Evolutionary conservation across 2,797 vertebrate genomes (phyloP), one percentile per base, ranked within the genome.

Genomic region (Anniella stebbinsi): DNA sequence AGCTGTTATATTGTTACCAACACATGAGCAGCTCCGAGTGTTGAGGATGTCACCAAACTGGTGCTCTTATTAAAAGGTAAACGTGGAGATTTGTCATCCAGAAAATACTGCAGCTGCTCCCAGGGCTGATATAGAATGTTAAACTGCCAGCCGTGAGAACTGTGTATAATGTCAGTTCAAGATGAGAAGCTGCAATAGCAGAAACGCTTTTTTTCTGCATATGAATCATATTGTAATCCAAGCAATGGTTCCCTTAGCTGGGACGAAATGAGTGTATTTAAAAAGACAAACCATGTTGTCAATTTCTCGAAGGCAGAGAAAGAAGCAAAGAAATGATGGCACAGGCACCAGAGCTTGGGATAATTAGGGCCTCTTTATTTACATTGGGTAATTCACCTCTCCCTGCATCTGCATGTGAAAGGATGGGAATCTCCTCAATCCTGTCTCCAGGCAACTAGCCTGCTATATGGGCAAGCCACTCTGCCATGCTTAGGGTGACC

Each of bases 61-160:
- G 36, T 51, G 48, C 30, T 89, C 54, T 94, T 86, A 77, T 81
- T 87, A 90, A 23, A 63, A 28, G 13, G 69, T 30, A 89, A 88
- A 89, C 8, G 18, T 0, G 5, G 69, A 93, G 67, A 36, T 90
- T 94, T 51, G 91, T 94, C 89, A 91, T 90, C 87, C 92, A 92
- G 92, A 94, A 94, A 94, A 92, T 82, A 57, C 80, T 80, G 87
- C 94, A 94, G 87, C 85, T 93, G 92, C 86, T 92, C 76, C 88
- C 4, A 0, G 30, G 0, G 0, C 36, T 2, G 0, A 36, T 41
- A 60, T 83, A 91, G 86, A 89, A 87, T 21, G 80, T 86, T 69
- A 70, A 88, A 92, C 54, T 7, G 77, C 67, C 84, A 84, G 45
- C 69, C 87, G 66, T 1, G 2, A 87, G 3, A 41, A 67, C 18